Base-by-base conservation (phyloP, 2,113 vertebrate species). In the Anarhynchus alexandrinus region DNA sequence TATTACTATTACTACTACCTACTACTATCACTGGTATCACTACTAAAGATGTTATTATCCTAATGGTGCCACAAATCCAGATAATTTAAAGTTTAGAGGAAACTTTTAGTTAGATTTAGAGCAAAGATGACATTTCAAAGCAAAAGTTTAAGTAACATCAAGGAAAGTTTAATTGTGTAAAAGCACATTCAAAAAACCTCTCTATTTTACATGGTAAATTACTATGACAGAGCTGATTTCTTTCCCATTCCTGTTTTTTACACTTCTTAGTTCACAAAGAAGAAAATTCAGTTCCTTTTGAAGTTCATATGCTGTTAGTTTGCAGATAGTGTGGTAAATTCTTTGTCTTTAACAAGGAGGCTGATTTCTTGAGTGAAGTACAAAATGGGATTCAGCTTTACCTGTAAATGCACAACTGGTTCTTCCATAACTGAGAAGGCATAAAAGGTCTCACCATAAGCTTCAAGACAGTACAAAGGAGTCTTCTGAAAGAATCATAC, bases 101-200 rank as follows among this genome's bases (percentile, higher is more conserved):
- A 81, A 61, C 18, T 34, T 58, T 26, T 5, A n/a, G 14, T 20
- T 89, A 73, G 57, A 96, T 73, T 86, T 61, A 77, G 19, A 77
- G 5, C 5, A 67, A 80, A 88, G 9, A 23, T 22, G 6, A 67
- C 80, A 80, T 4, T 65, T 76, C 34, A 88, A 73, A 84, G 5
- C 18, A 65, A 85, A 84, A 76, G 1, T 21, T 77, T 54, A 66
- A 58, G 4, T 9, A 74, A 45, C 32, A 55, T 47, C 3, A 61
- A 84, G 3, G 29, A 49, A 92, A 80, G 47, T 12, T 71, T 69
- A 52, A 27, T 36, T 65, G 3, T 22, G 4, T 54, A 85, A 82
- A 87, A 82, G 9, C 2, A 5, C 3, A n/a, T 40, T 54, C 12
- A 70, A 49, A 42, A 26, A 5, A 0, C 0, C 3, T 8, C 5